A percentile compares a stretch with the other conserved stretches of the same genome.
phyloP scores from a whole-genome alignment of 2,113 vertebrate species.

The Stigmatopora argus region DNA sequence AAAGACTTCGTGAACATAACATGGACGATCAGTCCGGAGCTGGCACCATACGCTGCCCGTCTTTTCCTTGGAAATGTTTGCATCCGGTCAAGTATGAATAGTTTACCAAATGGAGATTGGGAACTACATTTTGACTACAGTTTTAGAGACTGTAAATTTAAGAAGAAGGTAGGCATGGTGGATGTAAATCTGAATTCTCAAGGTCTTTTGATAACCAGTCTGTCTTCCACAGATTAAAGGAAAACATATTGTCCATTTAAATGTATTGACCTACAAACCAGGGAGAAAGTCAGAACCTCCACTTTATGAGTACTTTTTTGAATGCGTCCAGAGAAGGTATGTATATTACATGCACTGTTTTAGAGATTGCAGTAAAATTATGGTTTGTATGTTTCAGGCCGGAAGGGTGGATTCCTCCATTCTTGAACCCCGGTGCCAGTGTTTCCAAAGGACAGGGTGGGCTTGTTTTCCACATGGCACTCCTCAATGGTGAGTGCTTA shows the following conservation, averaged over 20 bases:
- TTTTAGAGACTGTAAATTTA: slow-evolving; percentile 55
- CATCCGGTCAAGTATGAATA: slow-evolving; percentile 24
- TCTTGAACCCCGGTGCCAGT: slow-evolving; percentile 37
- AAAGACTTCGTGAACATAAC: slow-evolving; percentile 24
- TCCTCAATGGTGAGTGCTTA: slow-evolving; percentile 59
- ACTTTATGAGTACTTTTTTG: slow-evolving; percentile 33
- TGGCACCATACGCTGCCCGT: slow-evolving; percentile 38
- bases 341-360: neutral
- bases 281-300: slow-evolving; percentile 25
- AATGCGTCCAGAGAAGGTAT: slow-evolving; percentile 58
- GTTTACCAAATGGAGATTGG: slow-evolving; percentile 31
- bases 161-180: slow-evolving; percentile 38
- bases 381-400: slow-evolving; percentile 33
- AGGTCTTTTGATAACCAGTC: neutral
- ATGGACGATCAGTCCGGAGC: slow-evolving; percentile 43
- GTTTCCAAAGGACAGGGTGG: slow-evolving; percentile 43
- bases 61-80: slow-evolving; percentile 66
- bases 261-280: slow-evolving; percentile 55
- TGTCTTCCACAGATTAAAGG: slow-evolving; percentile 45
- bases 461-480: slow-evolving; percentile 62
- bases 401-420: slow-evolving; percentile 26
- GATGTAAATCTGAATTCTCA: neutral
- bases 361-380: neutral
- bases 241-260: slow-evolving; percentile 49
- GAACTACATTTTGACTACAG: slow-evolving; percentile 42